phyloP scores from a whole-genome alignment of 2,113 vertebrate species.

The Tichodroma muraria region DNA sequence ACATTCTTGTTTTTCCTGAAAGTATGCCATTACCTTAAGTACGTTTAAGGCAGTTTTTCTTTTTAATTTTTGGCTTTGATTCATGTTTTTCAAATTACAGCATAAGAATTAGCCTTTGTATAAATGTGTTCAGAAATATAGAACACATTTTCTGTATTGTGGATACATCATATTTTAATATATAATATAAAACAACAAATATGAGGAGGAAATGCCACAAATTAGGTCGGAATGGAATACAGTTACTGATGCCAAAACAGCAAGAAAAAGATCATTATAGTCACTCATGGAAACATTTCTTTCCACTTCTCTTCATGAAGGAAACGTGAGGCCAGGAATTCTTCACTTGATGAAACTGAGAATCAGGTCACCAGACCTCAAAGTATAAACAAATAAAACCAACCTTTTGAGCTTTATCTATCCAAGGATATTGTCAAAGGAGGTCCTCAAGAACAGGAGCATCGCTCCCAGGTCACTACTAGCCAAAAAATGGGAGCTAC shows the following conservation, averaged over 20 bases:
- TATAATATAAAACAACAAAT: conserved; percentile 29
- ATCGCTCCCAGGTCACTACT: background rate
- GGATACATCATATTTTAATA: conserved; percentile 34
- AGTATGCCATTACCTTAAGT: background rate
- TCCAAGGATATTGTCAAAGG: background rate
- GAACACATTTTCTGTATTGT: conserved; percentile 24
- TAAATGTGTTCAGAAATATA: background rate
- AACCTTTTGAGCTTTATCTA: background rate
- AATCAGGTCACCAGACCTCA: background rate
- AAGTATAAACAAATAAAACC: background rate
- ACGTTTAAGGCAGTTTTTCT: background rate
- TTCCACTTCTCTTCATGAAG: background rate
- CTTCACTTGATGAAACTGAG: background rate
- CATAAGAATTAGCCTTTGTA: conserved; percentile 15
- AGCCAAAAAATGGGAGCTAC: background rate
- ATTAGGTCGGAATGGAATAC: conserved; percentile 35
- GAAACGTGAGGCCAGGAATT: background rate
- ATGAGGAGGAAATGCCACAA: conserved; percentile 34
- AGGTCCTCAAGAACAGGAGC: background rate
- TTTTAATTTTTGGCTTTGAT: background rate
- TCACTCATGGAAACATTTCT: background rate
- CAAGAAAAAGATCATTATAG: background rate
- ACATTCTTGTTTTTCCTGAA: background rate
- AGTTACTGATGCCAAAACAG: background rate
- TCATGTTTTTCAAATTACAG: conserved; percentile 30